phyloP scores from a whole-genome alignment of 2,797 vertebrate genomes.

The Characodon lateralis region DNA sequence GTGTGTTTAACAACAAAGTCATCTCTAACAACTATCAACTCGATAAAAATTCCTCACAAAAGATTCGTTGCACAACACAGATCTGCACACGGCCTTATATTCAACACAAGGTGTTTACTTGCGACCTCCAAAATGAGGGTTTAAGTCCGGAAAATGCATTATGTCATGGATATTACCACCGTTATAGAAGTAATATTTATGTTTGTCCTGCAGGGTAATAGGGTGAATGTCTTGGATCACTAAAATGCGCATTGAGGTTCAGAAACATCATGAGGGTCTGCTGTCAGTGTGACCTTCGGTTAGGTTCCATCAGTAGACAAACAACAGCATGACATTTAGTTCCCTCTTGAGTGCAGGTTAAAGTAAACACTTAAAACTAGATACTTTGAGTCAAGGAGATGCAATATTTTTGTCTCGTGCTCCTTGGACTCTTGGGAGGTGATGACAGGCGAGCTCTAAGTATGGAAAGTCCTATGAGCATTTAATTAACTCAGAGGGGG shows the following conservation, averaged over 20 bases:
- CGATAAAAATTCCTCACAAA: neutral
- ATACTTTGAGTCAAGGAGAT: neutral
- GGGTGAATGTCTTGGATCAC: neutral
- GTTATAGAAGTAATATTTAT: neutral
- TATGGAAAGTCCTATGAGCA: neutral
- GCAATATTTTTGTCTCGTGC: neutral
- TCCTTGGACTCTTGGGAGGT: conserved; percentile 46
- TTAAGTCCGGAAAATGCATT: neutral
- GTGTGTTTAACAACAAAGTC: neutral
- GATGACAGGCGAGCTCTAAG: neutral
- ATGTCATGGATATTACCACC: neutral
- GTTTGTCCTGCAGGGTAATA: neutral
- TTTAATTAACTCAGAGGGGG: neutral
- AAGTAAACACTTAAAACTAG: no score
- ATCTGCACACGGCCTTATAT: neutral
- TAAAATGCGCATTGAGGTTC: neutral
- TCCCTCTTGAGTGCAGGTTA: neutral
- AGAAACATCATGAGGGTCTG: neutral
- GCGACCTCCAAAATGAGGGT: neutral
- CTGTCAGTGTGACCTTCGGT: conserved; percentile 3
- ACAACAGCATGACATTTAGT: neutral
- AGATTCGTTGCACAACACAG: neutral
- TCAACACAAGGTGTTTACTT: neutral
- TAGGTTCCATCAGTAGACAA: neutral
- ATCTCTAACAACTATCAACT: neutral